Evolutionary conservation across 2,113 vertebrate species (phyloP).

Genomic region (Hippocampus abdominalis): DNA sequence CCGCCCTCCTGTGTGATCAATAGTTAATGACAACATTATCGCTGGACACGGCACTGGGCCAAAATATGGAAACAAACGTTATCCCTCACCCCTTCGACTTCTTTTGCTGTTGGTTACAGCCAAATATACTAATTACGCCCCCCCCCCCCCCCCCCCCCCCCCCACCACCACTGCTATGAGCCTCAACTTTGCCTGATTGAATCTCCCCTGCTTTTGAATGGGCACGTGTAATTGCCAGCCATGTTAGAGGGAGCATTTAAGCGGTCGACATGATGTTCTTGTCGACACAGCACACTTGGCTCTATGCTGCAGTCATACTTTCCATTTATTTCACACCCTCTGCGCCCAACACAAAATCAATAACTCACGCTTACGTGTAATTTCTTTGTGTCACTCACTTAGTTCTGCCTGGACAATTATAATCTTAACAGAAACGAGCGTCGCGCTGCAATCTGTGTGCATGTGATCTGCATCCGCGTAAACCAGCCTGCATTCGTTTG

Average conservation of each 20-base stretch:
- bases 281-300: slow-evolving; percentile 37
- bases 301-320: slow-evolving; percentile 42
- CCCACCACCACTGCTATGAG: slow-evolving; percentile 33
- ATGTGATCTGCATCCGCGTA: slow-evolving; percentile 10
- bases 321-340: slow-evolving; percentile 68
- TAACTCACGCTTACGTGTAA: slow-evolving; percentile 59
- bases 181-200: slow-evolving; percentile 58
- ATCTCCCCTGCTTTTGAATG: slow-evolving; percentile 43
- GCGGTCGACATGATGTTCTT: slow-evolving; percentile 51
- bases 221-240: slow-evolving; percentile 61
- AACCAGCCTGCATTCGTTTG: slow-evolving; percentile 18
- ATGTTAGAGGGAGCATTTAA: slow-evolving; percentile 51
- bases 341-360: slow-evolving; percentile 67
- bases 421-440: slow-evolving; percentile 64
- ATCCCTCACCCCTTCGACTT: slow-evolving; percentile 62
- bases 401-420: slow-evolving; percentile 66
- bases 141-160: slow-evolving; percentile 34
- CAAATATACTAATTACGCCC: slow-evolving; percentile 62
- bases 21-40: slow-evolving; percentile 70
- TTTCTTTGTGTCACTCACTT: slow-evolving; percentile 59
- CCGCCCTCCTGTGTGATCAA: slow-evolving; percentile 45
- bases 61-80: slow-evolving; percentile 64
- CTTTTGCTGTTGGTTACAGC: slow-evolving; percentile 58
- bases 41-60: slow-evolving; percentile 33
- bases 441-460: slow-evolving; percentile 53